Evolutionary conservation across 2,888 invertebrate species (phyloP), one percentile per base, ranked within the genome.

Genomic region (Morpho deidamia): DNA sequence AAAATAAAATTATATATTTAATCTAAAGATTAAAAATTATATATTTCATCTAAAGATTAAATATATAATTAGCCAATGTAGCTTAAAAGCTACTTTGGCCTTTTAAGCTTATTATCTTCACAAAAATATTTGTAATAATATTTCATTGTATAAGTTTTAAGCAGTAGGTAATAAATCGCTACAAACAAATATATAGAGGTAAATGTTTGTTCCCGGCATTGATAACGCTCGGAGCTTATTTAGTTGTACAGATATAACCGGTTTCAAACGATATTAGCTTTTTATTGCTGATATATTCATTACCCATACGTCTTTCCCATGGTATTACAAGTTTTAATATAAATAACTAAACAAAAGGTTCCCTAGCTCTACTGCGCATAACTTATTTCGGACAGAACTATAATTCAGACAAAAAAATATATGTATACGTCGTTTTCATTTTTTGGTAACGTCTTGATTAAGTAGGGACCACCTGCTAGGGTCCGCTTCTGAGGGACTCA

Each of bases 401-500:
- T 87, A 86, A 85, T 76, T 87, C 83, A 86, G 73, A 65, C 75
- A 80, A 81, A 82, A 82, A 83, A 76, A 74, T 82, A 77, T 62
- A 81, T 80, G 80, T 81, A 72, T 78, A 73, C 62, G 73, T 74
- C 79, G 79, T 81, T 76, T 84, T 81, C 46, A 49, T 55, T 75
- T 82, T 85, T 87, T 75, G 80, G 87, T 86, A 85, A 89, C 88
- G 77, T 88, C 89, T 89, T 89, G 88, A 89, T 89, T 89, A 89
- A 89, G 84, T 84, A 75, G 74, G 79, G 89, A 88, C 89, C 89
- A 89, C 89, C 89, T 89, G 88, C 88, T 71, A 62, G 79, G 71
- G 72, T 61, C 70, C 64, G 73, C 68, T 78, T 71, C 77, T 80
- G 78, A 68, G 78, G 78, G 75, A 78, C 71, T 70, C 75, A 65